Base-by-base conservation (phyloP, 2,113 vertebrate species). In the Rhynchomys soricoides region DNA sequence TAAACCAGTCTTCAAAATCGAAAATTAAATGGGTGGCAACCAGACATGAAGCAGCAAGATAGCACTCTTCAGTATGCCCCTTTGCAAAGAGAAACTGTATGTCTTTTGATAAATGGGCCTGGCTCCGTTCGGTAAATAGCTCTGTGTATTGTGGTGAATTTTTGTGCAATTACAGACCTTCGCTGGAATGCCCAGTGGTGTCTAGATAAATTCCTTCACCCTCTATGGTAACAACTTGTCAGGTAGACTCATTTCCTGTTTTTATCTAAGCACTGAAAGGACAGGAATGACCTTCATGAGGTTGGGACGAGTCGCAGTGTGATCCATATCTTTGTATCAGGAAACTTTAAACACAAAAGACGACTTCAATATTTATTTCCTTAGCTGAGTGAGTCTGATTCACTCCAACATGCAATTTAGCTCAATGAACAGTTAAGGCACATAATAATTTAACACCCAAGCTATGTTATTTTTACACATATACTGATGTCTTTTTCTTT, bases 171-270 rank as follows among this genome's bases (percentile, higher is more conserved):
- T 97, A 97, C 96, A 96, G 91, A 96, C 89, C 86, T 96, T 90
- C 55, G 15, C 48, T 93, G 97, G 96, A 97, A 97, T 96, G 96
- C 66, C 55, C 87, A 95, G 81, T 90, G 86, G 78, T 96, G 96
- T 95, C 86, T 94, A 94, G 93, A 96, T 95, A 95, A 95, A 97
- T 97, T 97, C 95, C 73, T 97, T 97, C 92, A 62, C 92, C 92
- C 92, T 98, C 95, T 97, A 95, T 97, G 95, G 97, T 97, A 97
- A 97, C 89, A 96, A 78, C 88, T 92, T 83, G 77, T 97, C 97
- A 98, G 97, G 97, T 98, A 96, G 97, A 97, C 92, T 95, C 95
- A 97, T 97, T 98, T 98, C 97, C 97, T 98, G 97, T 97, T 98
- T 98, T 97, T 96, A 97, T 97, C 92, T 93, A 68, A 93, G 96